Evolutionary conservation across 2,797 vertebrate species (phyloP), one percentile per base, ranked within the genome.

Genomic region (Karalla daura): DNA sequence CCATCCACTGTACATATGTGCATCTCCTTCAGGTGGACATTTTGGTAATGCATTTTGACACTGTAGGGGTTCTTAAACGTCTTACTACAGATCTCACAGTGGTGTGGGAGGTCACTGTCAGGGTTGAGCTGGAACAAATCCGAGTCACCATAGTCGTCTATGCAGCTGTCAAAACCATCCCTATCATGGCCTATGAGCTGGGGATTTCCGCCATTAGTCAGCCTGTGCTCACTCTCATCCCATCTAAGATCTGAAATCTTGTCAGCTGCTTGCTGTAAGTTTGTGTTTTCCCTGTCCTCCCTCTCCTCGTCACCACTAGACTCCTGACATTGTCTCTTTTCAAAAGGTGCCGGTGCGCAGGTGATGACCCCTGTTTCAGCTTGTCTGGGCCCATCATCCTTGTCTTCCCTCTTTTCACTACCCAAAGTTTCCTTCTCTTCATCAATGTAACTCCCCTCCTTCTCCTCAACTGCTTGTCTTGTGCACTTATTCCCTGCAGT

Each of bases 71-170:
- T 98, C 89, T 98, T 98, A 88, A 99, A 99, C 58, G 93, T 95
- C 91, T 98, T 97, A 83, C 93, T 95, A 90, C 98, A 98, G 92
- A 97, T 94, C 86, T 96, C 95, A 67, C 96, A 98, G 86, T 96
- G 95, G 86, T 96, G 95, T 49, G 87, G 90, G 62, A 86, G 84
- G 65, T 96, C 94, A 45, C 94, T 33, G 5, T 90, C 89, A 15
- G 89, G 89, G 50, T 93, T 89, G 13, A 85, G 67, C 66, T 76
- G 93, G 59, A 93, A 90, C 54, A 87, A 70, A 56, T 90, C 89
- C 2, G 67, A 73, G 78, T 91, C 83, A 33, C 85, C 64, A 41
- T 90, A 83, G 30, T 93, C 91, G 47, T 95, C 93, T 4, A 89
- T 76, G 68, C 85, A 92, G 67, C 89, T 81, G 41, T 94, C 90